A percentile compares a stretch with the other conserved stretches of the same genome.
These are phyloP conservation scores for Tortricodes alternella DNA, from an alignment of 2,888 invertebrate genomes.

Conservation along the genomic window DNA sequence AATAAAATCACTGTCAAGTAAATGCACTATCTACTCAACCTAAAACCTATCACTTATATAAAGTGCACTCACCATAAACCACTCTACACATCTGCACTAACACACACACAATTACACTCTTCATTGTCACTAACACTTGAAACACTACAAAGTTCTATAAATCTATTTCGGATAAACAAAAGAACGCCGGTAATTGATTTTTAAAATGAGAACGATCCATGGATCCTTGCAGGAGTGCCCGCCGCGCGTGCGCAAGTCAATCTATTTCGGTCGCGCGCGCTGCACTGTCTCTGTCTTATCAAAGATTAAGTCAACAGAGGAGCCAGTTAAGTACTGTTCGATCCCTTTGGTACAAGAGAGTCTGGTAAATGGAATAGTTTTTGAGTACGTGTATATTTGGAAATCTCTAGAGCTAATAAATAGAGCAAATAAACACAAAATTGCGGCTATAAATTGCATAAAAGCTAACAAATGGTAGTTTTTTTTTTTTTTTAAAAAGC, in stretches of 20 bases:
- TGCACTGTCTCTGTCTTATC: slow-evolving; percentile 65
- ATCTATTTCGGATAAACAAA: slow-evolving; percentile 41
- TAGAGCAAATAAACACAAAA: too few relatives aligned
- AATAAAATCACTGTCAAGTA: background rate
- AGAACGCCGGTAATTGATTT: slow-evolving; percentile 33
- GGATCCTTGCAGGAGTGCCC: slow-evolving; percentile 66
- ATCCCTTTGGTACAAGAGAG: too few relatives aligned
- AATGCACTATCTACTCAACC: slow-evolving; percentile 21
- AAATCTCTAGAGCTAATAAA: too few relatives aligned
- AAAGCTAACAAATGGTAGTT: too few relatives aligned
- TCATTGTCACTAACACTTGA: slow-evolving; percentile 15
- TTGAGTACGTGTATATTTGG: too few relatives aligned
- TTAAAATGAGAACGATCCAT: slow-evolving; percentile 52
- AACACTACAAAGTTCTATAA: slow-evolving; percentile 9
- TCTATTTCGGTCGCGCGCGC: slow-evolving; percentile 72
- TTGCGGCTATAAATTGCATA: too few relatives aligned
- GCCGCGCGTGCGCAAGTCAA: slow-evolving; percentile 55
- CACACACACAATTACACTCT: slow-evolving; percentile 25
- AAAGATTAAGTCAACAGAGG: slow-evolving; percentile 55
- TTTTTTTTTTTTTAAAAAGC: too few relatives aligned
- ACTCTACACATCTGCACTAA: slow-evolving; percentile 36
- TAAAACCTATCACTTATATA: slow-evolving; percentile 1
- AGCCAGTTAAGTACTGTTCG: background rate
- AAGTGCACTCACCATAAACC: slow-evolving; percentile 40
- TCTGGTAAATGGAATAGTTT: too few relatives aligned